Evolutionary conservation across 2,113 vertebrate genomes (phyloP).

Genomic region (Nothocercus nigrocapillus): DNA sequence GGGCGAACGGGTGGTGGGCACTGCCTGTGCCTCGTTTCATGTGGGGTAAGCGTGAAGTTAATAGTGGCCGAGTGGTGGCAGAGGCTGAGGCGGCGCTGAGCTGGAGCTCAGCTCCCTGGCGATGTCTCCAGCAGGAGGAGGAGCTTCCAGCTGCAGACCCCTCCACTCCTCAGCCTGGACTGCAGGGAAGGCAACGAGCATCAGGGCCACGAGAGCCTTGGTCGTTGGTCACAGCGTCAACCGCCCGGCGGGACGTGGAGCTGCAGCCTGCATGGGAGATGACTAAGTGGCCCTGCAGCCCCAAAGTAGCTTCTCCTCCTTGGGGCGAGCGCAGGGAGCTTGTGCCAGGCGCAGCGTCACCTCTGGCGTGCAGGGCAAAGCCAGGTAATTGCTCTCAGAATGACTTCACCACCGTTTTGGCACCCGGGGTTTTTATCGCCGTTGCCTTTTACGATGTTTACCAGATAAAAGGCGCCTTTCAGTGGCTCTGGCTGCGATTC

Average conservation of each 20-base stretch:
- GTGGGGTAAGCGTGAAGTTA: not conserved
- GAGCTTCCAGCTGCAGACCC: not conserved
- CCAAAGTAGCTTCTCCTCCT: not conserved
- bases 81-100: not conserved
- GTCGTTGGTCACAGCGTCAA: not conserved
- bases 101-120: not conserved
- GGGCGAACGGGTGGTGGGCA: rapidly evolving
- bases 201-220: not conserved
- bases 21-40: not conserved
- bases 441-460: not conserved
- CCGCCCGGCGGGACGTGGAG: not conserved
- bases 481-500: not conserved
- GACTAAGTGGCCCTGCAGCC: rapidly evolving
- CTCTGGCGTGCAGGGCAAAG: not conserved
- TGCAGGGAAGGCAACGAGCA: not conserved
- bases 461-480: not conserved
- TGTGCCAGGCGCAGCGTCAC: not conserved
- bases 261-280: not conserved
- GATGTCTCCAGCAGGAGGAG: not conserved
- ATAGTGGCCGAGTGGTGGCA: not conserved
- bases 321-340: not conserved
- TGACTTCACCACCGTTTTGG: rapidly evolving
- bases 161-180: not conserved
- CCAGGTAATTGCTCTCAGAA: not conserved
- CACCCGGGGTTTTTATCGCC: not conserved